Evolutionary conservation across 2,888 invertebrate species (phyloP), one percentile per base, ranked within the genome.

Genomic region (Chaetogeoica ovagalla): DNA sequence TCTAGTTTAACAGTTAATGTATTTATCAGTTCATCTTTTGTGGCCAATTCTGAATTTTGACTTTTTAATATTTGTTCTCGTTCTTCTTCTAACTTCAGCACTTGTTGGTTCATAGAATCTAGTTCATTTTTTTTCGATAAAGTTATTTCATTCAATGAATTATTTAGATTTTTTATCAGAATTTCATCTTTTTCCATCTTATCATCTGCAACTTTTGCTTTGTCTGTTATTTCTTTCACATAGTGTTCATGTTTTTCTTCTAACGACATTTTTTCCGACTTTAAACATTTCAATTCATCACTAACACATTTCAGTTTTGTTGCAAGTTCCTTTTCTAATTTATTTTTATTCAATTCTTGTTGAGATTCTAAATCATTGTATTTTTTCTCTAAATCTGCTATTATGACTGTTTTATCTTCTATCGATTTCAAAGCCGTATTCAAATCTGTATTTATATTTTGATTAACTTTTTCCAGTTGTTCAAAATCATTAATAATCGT

Each of bases 321-420:
- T 1, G 55, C n/a, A 23, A 71, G 52, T 63, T 79, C 43, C 23
- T 79, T 79, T 71, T 79, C 79, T 43, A 79, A 55, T 79, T 79
- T 57, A 63, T 71, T 79, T 63, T 13, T 79, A 70, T 39, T 65
- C 21, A 71, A 57, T 39, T 70, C 13, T 43, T 79, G 55, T 63
- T 39, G 39, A 19, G 23, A 55, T 62, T 79, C 63, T 57, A 82
- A 76, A 63, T 82, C 76, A 21, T 57, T 48, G 55, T 74, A 77
- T 70, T 81, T 81, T 39, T 65, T 62, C 48, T 82, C 76, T 30
- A 82, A 66, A 60, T 77, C 39, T 11, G 72, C 30, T 39, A 82
- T 17, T 60, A 70, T 23, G 43, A 4, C 30, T 39, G 55, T 68
- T 77, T 82, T 77, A 17, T 63, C 62, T 55, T 77, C 69, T 66